phyloP scores from a whole-genome alignment of 1,140 invertebrate genomes.

The Pogonognathellus flavescens region DNA sequence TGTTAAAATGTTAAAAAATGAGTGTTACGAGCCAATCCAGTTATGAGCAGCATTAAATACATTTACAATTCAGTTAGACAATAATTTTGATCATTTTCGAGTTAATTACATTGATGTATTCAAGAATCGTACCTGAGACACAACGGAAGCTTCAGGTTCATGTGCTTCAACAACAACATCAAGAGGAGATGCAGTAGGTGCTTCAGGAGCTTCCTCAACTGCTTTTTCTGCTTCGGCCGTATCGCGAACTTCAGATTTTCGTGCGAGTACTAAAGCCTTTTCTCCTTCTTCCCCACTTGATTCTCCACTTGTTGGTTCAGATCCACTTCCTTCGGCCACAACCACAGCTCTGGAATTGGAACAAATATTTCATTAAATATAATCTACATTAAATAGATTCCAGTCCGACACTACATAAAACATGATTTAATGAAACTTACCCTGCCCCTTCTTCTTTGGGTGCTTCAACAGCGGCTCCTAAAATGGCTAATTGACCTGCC shows the following conservation, averaged over 20 bases:
- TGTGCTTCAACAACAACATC: conserved; percentile 45
- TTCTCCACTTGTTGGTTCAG: conserved; percentile 66
- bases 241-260: conserved; percentile 52
- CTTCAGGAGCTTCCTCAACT: conserved; percentile 73
- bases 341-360: conserved; percentile 11
- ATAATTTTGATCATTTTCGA: neutral
- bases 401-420: too few species aligned
- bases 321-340: conserved; percentile 71
- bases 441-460: conserved; percentile 36
- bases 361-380: too few species aligned
- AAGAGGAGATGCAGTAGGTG: conserved; percentile 34
- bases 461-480: conserved; percentile 26
- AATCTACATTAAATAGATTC: too few species aligned
- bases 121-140: conserved; percentile 50
- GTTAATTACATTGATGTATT: neutral
- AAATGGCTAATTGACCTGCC: conserved; percentile 30
- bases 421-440: neutral
- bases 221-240: conserved; percentile 79
- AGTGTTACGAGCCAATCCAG: neutral
- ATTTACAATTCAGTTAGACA: neutral
- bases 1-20: neutral
- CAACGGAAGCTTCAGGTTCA: conserved; percentile 56
- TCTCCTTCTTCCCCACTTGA: conserved; percentile 76
- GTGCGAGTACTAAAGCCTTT: conserved; percentile 68
- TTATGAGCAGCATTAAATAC: neutral